Conservation (phyloP, 2,888 invertebrate species). For the Microctonus aethiopoides region DNA sequence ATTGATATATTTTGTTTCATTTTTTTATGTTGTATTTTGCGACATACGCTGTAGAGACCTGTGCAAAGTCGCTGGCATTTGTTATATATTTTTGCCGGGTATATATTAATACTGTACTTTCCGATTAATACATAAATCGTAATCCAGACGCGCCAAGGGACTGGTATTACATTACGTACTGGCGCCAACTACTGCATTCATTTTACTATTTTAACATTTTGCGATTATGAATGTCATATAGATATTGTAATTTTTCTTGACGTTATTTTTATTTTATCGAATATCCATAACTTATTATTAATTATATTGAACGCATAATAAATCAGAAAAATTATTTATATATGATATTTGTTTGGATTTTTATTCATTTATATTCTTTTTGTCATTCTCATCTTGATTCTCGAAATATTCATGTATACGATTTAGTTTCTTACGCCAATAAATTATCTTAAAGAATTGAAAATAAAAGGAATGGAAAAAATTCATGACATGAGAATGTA, state of each 20-base stretch:
- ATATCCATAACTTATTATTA: neutral
- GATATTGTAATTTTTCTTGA: neutral
- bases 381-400: neutral
- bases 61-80: neutral
- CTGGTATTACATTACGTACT: conserved; percentile 35
- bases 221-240: neutral
- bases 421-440: neutral
- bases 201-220: neutral
- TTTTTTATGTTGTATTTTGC: neutral
- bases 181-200: conserved; percentile 50
- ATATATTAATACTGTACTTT: conserved; percentile 9
- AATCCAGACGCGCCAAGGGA: conserved; percentile 21
- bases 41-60: neutral
- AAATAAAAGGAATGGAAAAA: neutral
- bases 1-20: neutral
- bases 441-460: neutral
- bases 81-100: neutral
- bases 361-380: no score
- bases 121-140: conserved; percentile 35
- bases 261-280: neutral
- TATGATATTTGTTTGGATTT: neutral
- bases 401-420: neutral
- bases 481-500: neutral
- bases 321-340: neutral
- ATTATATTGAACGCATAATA: neutral